phyloP scores from a whole-genome alignment of 2,113 vertebrate species.

The Stictonetta naevosa region DNA sequence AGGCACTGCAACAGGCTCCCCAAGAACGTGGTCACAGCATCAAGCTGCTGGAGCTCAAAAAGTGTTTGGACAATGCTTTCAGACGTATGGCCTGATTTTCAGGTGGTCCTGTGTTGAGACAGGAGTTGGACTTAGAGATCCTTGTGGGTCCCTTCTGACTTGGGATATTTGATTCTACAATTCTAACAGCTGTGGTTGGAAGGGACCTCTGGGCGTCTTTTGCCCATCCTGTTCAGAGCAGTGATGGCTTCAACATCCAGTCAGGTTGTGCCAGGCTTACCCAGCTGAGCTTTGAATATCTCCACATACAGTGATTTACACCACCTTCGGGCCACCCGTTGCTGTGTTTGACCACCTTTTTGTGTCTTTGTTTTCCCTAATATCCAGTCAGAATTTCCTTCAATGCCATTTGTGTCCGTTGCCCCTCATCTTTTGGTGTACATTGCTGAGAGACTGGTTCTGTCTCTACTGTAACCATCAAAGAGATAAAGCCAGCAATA shows the following conservation, averaged over 20 bases:
- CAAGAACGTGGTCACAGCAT: too few species aligned
- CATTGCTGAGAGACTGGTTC: background rate
- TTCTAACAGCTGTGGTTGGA: background rate
- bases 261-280: background rate
- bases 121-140: too few species aligned
- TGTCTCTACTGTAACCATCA: background rate
- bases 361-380: background rate
- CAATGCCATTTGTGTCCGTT: background rate
- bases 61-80: too few species aligned
- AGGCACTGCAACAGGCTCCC: too few species aligned
- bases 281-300: background rate
- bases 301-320: rapidly evolving
- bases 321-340: background rate
- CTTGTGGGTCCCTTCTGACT: too few species aligned
- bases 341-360: background rate
- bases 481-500: background rate
- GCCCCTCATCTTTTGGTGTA: rapidly evolving
- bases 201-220: background rate
- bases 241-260: background rate
- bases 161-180: background rate
- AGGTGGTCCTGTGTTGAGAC: too few species aligned
- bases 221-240: background rate
- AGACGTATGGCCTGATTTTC: too few species aligned
- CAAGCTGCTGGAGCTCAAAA: too few species aligned
- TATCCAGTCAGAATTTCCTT: background rate